phyloP scores from a whole-genome alignment of 1,140 invertebrate genomes.

The Chionoecetes opilio region DNA sequence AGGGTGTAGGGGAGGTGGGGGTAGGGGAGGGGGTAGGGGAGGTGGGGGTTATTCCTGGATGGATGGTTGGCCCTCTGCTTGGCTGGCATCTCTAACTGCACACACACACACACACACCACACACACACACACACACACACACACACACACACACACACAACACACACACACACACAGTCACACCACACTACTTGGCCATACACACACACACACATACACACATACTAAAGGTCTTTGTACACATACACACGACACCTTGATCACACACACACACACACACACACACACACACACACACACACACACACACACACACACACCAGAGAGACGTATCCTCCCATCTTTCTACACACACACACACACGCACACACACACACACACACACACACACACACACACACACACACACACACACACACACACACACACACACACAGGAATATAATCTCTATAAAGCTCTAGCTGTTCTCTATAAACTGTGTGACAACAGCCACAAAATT shows the following conservation, averaged over 20 bases:
- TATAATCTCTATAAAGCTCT: too few species aligned
- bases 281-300: conserved; percentile 19
- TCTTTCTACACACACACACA: neutral
- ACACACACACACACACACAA: neutral
- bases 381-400: too few species aligned
- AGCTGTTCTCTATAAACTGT: too few species aligned
- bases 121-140: conserved; percentile 19
- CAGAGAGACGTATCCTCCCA: neutral
- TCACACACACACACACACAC: conserved; percentile 17
- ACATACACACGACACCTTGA: neutral
- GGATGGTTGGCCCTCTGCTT: neutral
- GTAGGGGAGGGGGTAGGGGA: too few species aligned
- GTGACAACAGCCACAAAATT: too few species aligned
- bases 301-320: conserved; percentile 2
- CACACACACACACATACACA: neutral
- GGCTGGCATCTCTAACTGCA: too few species aligned
- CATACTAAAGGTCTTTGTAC: too few species aligned
- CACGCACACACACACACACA: neutral
- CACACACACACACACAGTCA: neutral
- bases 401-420: too few species aligned
- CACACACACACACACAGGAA: too few species aligned
- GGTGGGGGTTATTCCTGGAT: neutral
- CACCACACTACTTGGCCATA: too few species aligned
- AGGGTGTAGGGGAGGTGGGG: too few species aligned
- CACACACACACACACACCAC: conserved; percentile 27